phyloP scores from a whole-genome alignment of 2,888 invertebrate genomes.

The Rotaria magnacalcarata region DNA sequence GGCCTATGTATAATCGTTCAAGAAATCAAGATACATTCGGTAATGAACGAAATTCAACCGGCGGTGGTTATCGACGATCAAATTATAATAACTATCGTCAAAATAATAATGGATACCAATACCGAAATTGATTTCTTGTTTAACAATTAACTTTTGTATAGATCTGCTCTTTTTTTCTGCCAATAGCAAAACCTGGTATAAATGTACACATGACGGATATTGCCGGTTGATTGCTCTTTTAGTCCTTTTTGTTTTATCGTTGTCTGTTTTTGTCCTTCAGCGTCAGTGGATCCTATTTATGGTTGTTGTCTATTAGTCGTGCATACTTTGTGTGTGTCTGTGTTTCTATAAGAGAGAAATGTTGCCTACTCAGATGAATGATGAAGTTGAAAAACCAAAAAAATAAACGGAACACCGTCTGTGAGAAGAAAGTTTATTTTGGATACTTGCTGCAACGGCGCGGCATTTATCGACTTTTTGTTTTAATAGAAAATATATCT shows the following conservation, averaged over 20 bases:
- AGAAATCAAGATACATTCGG: slow-evolving; percentile 37
- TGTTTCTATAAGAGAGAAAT: neutral
- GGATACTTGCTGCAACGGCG: neutral
- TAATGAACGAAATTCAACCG: neutral
- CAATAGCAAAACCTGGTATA: neutral
- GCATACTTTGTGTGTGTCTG: neutral
- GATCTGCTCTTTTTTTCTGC: slow-evolving; percentile 12
- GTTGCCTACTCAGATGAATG: neutral
- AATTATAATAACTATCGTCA: neutral
- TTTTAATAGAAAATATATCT: neutral
- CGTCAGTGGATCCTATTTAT: neutral
- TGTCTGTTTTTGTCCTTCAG: neutral
- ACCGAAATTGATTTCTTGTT: neutral
- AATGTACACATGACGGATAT: slow-evolving; percentile 11
- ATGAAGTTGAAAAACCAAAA: neutral
- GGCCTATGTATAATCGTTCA: slow-evolving; percentile 11
- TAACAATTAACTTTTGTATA: neutral
- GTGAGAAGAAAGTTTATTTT: neutral
- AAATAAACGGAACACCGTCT: neutral
- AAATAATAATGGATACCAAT: neutral
- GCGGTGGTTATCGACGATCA: neutral
- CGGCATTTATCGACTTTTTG: neutral
- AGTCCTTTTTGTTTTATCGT: neutral
- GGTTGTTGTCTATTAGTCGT: neutral
- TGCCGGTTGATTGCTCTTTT: neutral